phyloP scores from a whole-genome alignment of 2,113 vertebrate species.

The Colossoma macropomum region DNA sequence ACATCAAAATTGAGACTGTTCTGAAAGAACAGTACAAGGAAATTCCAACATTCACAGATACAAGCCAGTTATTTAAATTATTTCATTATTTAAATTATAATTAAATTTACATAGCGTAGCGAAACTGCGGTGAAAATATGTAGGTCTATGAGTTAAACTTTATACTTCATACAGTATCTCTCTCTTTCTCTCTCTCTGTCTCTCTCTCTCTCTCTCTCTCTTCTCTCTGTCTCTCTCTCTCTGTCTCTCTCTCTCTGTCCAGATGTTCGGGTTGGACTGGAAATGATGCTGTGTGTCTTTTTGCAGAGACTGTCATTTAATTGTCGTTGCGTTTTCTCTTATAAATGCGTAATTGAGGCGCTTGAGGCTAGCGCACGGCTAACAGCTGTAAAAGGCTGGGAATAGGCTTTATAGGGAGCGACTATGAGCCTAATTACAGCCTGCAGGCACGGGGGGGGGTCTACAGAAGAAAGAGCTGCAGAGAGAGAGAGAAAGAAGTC shows the following conservation, averaged over 20 bases:
- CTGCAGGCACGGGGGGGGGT: constrained; percentile 81
- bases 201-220: no score
- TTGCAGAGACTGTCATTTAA: constrained; percentile 89
- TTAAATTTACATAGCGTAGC: no score
- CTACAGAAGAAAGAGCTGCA: background rate
- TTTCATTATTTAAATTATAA: no score
- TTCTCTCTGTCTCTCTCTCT: constrained; percentile 17
- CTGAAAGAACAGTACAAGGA: no score
- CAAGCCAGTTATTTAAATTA: no score
- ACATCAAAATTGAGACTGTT: no score
- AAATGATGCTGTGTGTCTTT: constrained; percentile 87
- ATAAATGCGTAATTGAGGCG: constrained; percentile 99
- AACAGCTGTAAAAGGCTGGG: constrained; percentile 97
- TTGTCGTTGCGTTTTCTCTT: constrained; percentile 92
- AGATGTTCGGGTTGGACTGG: constrained; percentile 71
- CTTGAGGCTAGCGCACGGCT: constrained; percentile 89
- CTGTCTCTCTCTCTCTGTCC: constrained; percentile 43
- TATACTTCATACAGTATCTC: background rate
- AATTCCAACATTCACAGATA: no score
- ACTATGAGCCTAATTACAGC: constrained; percentile 99
- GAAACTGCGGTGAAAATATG: no score
- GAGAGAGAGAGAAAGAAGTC: constrained; percentile 68
- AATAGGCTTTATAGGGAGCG: constrained; percentile 97
- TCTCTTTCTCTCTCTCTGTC: no score
- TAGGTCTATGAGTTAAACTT: no score